Percentiles rank a stretch among this genome's conserved stretches.
phyloP scores from a whole-genome alignment of 2,888 invertebrate species.

The Eudemis profundana region DNA sequence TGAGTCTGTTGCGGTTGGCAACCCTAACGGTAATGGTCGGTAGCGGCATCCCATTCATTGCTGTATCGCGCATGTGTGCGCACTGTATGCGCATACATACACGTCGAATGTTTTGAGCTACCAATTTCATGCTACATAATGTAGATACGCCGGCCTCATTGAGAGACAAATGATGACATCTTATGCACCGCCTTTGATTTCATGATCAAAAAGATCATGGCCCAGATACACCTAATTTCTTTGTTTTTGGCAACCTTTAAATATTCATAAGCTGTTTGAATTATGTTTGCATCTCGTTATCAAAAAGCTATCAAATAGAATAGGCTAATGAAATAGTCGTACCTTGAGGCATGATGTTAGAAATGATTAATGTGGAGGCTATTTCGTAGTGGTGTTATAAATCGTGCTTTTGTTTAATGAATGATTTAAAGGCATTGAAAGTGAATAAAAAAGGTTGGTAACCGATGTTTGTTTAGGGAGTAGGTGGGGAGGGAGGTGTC shows the following conservation, averaged over 20 bases:
- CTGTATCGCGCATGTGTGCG: constrained; percentile 46
- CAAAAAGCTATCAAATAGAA: constrained; percentile 41
- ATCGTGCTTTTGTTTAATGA: constrained; percentile 53
- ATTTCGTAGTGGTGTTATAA: constrained; percentile 40
- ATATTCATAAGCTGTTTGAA: constrained; percentile 37
- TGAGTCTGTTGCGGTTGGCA: constrained; percentile 52
- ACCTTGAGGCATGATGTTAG: constrained; percentile 33
- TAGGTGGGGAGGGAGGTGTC: constrained; percentile 61
- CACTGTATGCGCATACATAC: constrained; percentile 56
- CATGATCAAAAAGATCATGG: constrained; percentile 30
- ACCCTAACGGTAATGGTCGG: constrained; percentile 66
- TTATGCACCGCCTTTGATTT: constrained; percentile 51
- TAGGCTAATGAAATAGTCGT: constrained; percentile 36
- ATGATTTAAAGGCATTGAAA: constrained; percentile 49
- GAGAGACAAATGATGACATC: constrained; percentile 65
- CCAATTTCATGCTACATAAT: constrained; percentile 54
- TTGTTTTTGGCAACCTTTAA: constrained; percentile 35
- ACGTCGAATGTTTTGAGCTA: constrained; percentile 61
- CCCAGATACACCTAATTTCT: constrained; percentile 34
- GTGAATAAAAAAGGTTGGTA: constrained; percentile 61
- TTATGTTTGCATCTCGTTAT: constrained; percentile 42
- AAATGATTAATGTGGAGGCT: constrained; percentile 35
- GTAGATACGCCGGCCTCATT: constrained; percentile 60
- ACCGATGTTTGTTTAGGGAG: constrained; percentile 64
- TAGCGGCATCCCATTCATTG: constrained; percentile 79